Conservation (phyloP, 2,888 invertebrate genomes). For the Agriopis marginaria region DNA sequence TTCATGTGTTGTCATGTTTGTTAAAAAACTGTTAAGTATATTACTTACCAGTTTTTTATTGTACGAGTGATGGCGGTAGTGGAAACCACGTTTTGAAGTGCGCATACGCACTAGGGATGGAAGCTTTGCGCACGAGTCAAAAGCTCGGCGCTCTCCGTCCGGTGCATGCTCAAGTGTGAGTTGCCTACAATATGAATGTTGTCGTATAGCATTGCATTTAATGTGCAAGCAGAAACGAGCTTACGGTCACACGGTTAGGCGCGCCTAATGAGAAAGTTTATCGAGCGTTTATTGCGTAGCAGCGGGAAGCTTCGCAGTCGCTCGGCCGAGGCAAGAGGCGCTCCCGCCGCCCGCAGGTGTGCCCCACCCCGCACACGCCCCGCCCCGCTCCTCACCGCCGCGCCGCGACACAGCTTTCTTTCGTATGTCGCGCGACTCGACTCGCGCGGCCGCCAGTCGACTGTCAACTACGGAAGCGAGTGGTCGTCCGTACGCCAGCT, state of each 20-base stretch:
- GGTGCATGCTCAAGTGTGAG: slow-evolving; percentile 64
- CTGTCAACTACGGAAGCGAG: slow-evolving; percentile 76
- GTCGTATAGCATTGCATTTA: slow-evolving; percentile 76
- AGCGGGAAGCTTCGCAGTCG: slow-evolving; percentile 81
- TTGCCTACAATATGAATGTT: slow-evolving; percentile 65
- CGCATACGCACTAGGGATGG: slow-evolving; percentile 51
- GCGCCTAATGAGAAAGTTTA: slow-evolving; percentile 86
- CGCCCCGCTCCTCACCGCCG: slow-evolving; percentile 58
- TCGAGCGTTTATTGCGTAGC: slow-evolving; percentile 86
- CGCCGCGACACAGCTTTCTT: slow-evolving; percentile 69
- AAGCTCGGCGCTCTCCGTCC: slow-evolving; percentile 4
- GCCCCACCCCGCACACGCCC: slow-evolving; percentile 61
- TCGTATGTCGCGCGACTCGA: slow-evolving; percentile 46
- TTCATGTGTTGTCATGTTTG: too few relatives aligned
- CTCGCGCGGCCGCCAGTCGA: slow-evolving; percentile 70
- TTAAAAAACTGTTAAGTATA: too few relatives aligned
- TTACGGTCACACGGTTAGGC: slow-evolving; percentile 85
- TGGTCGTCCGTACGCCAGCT: slow-evolving; percentile 55
- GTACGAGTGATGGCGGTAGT: neutral
- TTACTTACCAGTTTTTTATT: too few relatives aligned
- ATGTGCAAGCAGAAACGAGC: slow-evolving; percentile 79
- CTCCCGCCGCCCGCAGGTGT: slow-evolving; percentile 79
- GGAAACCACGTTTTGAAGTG: slow-evolving; percentile 14
- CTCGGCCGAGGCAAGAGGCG: slow-evolving; percentile 69
- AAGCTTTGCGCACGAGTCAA: slow-evolving; percentile 51